Evolutionary conservation across 92 coral and sea anemone genomes (phyloP).

Genomic region (Hydrozoanthus gracilis): DNA sequence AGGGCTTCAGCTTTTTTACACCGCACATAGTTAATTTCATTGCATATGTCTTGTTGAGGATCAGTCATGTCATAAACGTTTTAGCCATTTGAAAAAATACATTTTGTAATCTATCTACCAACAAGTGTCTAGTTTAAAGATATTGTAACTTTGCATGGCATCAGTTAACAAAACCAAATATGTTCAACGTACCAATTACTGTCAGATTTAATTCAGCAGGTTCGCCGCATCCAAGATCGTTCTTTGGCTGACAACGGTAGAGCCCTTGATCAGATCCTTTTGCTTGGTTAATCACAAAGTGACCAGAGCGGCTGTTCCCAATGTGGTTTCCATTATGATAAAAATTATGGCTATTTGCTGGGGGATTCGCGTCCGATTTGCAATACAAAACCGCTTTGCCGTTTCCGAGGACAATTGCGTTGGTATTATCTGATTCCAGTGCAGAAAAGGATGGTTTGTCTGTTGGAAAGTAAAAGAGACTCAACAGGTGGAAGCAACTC

Average conservation of each 20-base stretch:
- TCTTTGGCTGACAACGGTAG: constrained; percentile 67
- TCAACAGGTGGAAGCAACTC: too few relatives aligned
- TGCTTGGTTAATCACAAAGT: constrained; percentile 59
- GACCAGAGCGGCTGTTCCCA: constrained; percentile 52
- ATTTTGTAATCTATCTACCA: too few relatives aligned
- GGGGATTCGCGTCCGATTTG: constrained; percentile 74
- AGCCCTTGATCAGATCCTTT: constrained; percentile 61
- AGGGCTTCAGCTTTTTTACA: too few relatives aligned
- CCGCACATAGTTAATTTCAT: too few relatives aligned
- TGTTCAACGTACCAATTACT: constrained; percentile 65
- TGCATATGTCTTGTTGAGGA: too few relatives aligned
- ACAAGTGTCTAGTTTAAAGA: too few relatives aligned
- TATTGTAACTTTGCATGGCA: too few relatives aligned
- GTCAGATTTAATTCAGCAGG: constrained; percentile 49
- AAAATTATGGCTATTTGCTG: constrained; percentile 65
- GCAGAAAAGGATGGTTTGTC: constrained; percentile 70
- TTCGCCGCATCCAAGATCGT: constrained; percentile 61
- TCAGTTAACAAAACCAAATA: too few relatives aligned
- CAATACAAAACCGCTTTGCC: constrained; percentile 65
- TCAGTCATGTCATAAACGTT: too few relatives aligned
- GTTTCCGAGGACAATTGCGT: constrained; percentile 71
- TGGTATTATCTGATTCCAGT: constrained; percentile 56
- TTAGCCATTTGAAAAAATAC: too few relatives aligned
- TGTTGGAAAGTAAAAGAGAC: background rate
- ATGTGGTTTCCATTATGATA: constrained; percentile 59